Percentiles rank a stretch among this genome's conserved stretches.
These are phyloP conservation scores for Celastrina argiolus DNA, from an alignment of 2,888 invertebrate genomes.

Conservation along the genomic window DNA sequence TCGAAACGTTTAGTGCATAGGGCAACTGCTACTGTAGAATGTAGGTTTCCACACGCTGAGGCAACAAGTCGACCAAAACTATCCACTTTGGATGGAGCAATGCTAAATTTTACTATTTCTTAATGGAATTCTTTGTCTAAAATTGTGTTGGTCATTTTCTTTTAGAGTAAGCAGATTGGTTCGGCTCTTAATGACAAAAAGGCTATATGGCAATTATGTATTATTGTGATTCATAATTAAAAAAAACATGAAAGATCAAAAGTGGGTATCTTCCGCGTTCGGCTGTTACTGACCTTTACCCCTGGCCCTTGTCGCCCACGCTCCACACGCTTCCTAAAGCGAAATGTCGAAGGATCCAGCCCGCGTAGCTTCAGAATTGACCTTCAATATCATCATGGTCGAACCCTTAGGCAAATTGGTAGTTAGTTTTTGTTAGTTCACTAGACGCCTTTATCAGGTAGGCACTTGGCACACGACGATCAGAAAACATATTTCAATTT, in stretches of 20 bases:
- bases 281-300: not conserved
- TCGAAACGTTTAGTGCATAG: slow-evolving; percentile 4
- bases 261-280: not conserved
- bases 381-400: not conserved
- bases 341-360: slow-evolving; percentile 5
- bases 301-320: not conserved
- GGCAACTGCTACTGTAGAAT: not conserved
- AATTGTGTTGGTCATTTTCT: not conserved
- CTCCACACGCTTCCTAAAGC: slow-evolving; percentile 4
- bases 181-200: too few relatives aligned
- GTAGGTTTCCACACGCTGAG: not conserved
- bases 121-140: not conserved
- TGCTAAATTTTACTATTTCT: not conserved
- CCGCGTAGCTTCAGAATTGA: not conserved
- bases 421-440: too few relatives aligned
- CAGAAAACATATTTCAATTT: too few relatives aligned
- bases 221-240: not conserved
- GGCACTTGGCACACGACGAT: too few relatives aligned
- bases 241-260: not conserved
- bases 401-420: too few relatives aligned
- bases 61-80: not conserved
- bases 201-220: too few relatives aligned
- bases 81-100: not conserved
- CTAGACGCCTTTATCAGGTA: too few relatives aligned
- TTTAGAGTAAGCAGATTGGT: too few relatives aligned